These are phyloP conservation scores for Meteorus sp. DNA, from an alignment of 1,140 invertebrate species.

Conservation along the genomic window DNA sequence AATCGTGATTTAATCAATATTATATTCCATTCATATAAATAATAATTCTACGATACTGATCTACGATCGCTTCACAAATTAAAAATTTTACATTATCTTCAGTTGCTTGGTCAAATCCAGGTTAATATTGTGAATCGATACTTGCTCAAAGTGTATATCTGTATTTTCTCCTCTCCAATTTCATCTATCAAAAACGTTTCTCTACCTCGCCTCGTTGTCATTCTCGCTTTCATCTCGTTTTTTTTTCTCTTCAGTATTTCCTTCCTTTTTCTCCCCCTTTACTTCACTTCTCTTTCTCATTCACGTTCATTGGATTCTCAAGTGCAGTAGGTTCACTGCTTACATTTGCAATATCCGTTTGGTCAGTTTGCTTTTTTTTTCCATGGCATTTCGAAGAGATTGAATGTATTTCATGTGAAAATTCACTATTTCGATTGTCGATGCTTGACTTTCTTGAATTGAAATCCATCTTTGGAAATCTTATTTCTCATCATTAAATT, in stretches of 20 bases:
- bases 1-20: no score
- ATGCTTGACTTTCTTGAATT: constrained; percentile 55
- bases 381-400: constrained; percentile 8
- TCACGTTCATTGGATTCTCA: constrained; percentile 23
- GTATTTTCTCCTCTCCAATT: no score
- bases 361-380: constrained; percentile 9
- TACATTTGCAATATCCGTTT: constrained; percentile 8
- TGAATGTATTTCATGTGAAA: constrained; percentile 22
- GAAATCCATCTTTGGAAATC: constrained; percentile 14
- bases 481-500: constrained; percentile 2
- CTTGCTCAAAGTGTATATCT: constrained; percentile 4
- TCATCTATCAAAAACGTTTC: no score
- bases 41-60: no score
- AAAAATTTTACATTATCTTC: constrained; percentile 15
- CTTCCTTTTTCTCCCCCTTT: not conserved
- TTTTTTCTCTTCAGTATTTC: not conserved
- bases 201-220: not conserved
- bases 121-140: constrained; percentile 8
- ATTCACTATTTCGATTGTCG: constrained; percentile 57
- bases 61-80: constrained; percentile 4
- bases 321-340: not conserved
- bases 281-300: constrained; percentile 5
- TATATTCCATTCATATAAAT: no score
- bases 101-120: constrained; percentile 16
- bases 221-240: not conserved